Percentiles rank a stretch among this genome's conserved stretches.
Conservation (phyloP, 2,797 vertebrate species). For the Siniperca scherzeri region DNA sequence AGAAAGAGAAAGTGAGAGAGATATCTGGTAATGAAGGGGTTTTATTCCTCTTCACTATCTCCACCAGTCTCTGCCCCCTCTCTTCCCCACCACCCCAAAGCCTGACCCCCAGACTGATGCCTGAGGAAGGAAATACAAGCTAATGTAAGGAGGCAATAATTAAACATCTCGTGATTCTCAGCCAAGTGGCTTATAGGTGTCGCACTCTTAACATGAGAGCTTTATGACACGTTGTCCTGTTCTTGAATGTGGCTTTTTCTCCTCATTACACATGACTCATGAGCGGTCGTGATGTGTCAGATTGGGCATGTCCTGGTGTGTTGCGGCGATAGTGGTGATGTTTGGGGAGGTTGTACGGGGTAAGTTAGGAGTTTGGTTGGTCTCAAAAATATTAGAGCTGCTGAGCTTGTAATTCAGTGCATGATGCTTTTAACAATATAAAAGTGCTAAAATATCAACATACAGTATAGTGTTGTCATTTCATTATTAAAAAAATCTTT, state of each 20-base stretch:
- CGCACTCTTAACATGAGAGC: conserved; percentile 75
- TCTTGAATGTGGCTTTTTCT: conserved; percentile 71
- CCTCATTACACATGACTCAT: conserved; percentile 70
- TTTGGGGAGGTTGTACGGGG: conserved; percentile 43
- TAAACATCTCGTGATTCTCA: conserved; percentile 75
- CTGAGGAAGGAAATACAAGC: conserved; percentile 55
- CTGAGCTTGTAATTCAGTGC: background rate
- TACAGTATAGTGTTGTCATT: background rate
- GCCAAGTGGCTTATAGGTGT: conserved; percentile 81
- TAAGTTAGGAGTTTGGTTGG: conserved; percentile 38
- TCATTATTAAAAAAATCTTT: background rate
- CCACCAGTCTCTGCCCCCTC: conserved; percentile 48
- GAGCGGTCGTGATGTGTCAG: conserved; percentile 72
- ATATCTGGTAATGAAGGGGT: conserved; percentile 64
- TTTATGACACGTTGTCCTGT: conserved; percentile 82
- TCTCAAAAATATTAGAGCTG: conserved; percentile 30
- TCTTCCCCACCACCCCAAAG: conserved; percentile 34
- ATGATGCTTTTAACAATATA: background rate
- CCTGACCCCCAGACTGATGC: conserved; percentile 63
- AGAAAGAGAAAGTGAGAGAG: conserved; percentile 42
- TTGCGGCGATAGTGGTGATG: conserved; percentile 45
- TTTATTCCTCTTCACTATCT: conserved; percentile 63
- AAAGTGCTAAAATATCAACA: background rate
- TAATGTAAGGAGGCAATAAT: conserved; percentile 86
- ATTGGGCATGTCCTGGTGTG: conserved; percentile 49